Conservation (phyloP, 2,888 invertebrate species). For the Andrena hattorfiana region DNA sequence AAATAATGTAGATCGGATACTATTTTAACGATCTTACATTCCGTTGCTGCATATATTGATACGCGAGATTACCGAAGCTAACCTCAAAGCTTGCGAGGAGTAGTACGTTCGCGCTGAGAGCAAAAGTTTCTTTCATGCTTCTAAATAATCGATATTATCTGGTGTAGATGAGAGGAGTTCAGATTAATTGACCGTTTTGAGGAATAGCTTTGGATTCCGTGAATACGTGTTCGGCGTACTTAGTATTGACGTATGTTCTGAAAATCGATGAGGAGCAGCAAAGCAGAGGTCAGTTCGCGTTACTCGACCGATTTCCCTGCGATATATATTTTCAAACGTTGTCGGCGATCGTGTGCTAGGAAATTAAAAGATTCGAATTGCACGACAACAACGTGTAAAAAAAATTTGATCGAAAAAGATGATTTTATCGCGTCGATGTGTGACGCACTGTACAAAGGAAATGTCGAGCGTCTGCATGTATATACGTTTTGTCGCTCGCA, state of each 20-base stretch:
- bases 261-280: slow-evolving; percentile 54
- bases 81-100: slow-evolving; percentile 52
- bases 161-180: background rate
- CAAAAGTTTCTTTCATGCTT: slow-evolving; percentile 5
- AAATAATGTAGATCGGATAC: background rate
- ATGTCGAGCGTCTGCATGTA: background rate
- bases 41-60: slow-evolving; percentile 10
- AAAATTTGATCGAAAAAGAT: background rate
- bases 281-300: slow-evolving; percentile 50
- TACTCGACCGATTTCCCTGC: slow-evolving; percentile 45
- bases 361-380: background rate
- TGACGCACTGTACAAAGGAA: slow-evolving; percentile 9
- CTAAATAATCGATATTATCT: background rate
- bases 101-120: slow-evolving; percentile 9
- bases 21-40: slow-evolving; percentile 10
- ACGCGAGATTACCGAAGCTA: slow-evolving; percentile 35
- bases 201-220: slow-evolving; percentile 16
- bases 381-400: background rate
- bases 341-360: background rate
- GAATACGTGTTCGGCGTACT: slow-evolving; percentile 29
- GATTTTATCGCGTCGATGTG: background rate
- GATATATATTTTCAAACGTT: slow-evolving; percentile 22
- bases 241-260: slow-evolving; percentile 54
- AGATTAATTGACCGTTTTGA: slow-evolving; percentile 9
- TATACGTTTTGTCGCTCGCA: slow-evolving; percentile 4